Evolutionary conservation across 2,888 invertebrate genomes (phyloP).

Genomic region (Sphaeridia pumilis): DNA sequence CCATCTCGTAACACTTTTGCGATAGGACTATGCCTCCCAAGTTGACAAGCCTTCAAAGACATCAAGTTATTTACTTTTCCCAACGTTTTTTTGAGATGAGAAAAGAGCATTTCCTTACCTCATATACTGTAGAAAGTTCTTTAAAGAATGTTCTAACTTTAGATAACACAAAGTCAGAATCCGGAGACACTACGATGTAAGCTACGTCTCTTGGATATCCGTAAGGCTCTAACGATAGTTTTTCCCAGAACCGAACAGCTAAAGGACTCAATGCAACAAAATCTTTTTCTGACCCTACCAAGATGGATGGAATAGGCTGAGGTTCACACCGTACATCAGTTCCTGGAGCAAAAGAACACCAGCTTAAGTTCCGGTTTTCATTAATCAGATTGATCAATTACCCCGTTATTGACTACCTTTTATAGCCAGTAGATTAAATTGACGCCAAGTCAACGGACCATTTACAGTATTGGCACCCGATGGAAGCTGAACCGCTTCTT

Average conservation of each 20-base stretch:
- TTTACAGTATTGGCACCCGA: conserved; percentile 79
- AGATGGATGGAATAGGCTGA: conserved; percentile 86
- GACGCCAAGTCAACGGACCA: conserved; percentile 96
- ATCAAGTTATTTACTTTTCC: no score
- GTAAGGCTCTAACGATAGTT: conserved; percentile 90
- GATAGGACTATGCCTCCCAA: conserved; percentile 87
- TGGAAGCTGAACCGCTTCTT: conserved; percentile 91
- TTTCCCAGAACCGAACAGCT: conserved; percentile 90
- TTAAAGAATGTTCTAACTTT: conserved; percentile 78
- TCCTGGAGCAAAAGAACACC: conserved; percentile 40
- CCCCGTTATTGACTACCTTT: conserved; percentile 54
- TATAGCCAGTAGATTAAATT: conserved; percentile 90
- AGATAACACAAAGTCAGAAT: conserved; percentile 67
- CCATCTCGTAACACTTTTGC: conserved; percentile 73
- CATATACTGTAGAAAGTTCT: conserved; percentile 85
- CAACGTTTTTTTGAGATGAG: no score
- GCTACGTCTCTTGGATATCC: conserved; percentile 89
- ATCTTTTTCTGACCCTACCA: conserved; percentile 90
- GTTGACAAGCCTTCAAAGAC: conserved; percentile 56
- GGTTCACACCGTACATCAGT: conserved; percentile 93
- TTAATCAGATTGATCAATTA: neutral
- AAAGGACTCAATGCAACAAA: conserved; percentile 91
- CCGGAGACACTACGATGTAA: conserved; percentile 88
- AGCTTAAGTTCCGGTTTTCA: neutral
- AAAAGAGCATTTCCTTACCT: conserved; percentile 48